Percentiles rank a stretch among this genome's conserved stretches.
These are phyloP conservation scores for Latrodectus elegans DNA, from an alignment of 2,888 invertebrate species.

Conservation along the genomic window DNA sequence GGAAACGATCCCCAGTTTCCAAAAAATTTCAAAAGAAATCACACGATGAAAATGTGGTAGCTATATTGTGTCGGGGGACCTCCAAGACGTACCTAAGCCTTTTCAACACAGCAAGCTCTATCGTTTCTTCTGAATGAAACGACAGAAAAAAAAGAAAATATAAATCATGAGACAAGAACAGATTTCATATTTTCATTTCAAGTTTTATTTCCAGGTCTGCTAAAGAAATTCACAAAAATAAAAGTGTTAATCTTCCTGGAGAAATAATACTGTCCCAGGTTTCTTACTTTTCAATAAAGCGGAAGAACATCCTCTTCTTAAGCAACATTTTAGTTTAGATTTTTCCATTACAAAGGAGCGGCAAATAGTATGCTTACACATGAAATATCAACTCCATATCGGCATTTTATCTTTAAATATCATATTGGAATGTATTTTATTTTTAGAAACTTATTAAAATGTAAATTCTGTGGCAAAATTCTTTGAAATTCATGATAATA, in stretches of 20 bases:
- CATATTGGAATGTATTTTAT: too few species aligned
- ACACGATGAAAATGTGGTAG: slow-evolving; percentile 28
- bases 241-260: slow-evolving; percentile 54
- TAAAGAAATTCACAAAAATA: slow-evolving; percentile 30
- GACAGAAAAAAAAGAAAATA: slow-evolving; percentile 3
- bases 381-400: too few species aligned
- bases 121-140: slow-evolving; percentile 12
- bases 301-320: not conserved
- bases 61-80: slow-evolving; percentile 15
- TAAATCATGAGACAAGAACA: not conserved
- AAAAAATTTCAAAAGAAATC: slow-evolving; percentile 15
- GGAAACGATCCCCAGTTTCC: not conserved
- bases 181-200: slow-evolving; percentile 47
- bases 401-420: too few species aligned
- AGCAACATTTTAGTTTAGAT: too few species aligned
- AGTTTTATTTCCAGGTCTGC: not conserved
- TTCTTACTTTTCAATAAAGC: slow-evolving; percentile 2
- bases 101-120: slow-evolving; percentile 21
- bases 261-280: slow-evolving; percentile 32
- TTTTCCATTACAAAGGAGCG: too few species aligned
- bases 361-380: too few species aligned
- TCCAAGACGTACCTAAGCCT: slow-evolving; percentile 13
- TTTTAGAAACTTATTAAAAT: too few species aligned
- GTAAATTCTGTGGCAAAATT: too few species aligned
- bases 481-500: too few species aligned